Evolutionary conservation across 2,113 vertebrate species (phyloP), one percentile per base, ranked within the genome.

Genomic region (Orthonyx spaldingii): DNA sequence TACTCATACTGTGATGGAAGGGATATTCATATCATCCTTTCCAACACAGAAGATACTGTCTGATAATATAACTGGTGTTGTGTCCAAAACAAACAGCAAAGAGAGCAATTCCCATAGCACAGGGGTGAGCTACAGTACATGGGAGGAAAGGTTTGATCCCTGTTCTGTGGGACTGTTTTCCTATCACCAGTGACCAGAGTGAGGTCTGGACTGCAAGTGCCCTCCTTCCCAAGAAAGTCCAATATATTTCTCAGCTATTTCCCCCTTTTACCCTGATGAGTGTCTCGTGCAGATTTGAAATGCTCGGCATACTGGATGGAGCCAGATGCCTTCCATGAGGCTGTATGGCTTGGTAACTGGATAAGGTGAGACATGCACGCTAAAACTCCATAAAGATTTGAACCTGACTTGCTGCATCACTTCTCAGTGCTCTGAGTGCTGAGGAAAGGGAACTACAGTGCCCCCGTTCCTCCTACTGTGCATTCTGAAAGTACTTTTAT

Each of bases 391-490:
- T 21, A 55, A 93, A 46, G 35, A 22, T 60, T 88, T 76, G 49
- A 75, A 68, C 15, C 27, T 75, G 52, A 63, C 32, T 81, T 55
- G 6, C 27, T 75, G 33, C 10, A 7, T 63, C 27, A 8, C 8
- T 87, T 74, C 24, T 68, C 3, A 0, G 15, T 84, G 56, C 17
- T 81, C 28, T 59, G 46, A 70, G 28, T 74, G 23, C 33, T 50
- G 18, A 84, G 47, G 16, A 33, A 63, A 78, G 47, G 56, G 33
- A 87, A 3, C 30, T 74, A 3, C 46, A 35, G 21, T 46, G 18
- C 18, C 9, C 4, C 6, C 1, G 21, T 47, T 33, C 22, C 30
- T 79, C 53, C 23, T 68, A 3, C 21, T 0, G 0, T 39, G 23
- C 11, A 37, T 9, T 76, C 30, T 41, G 47, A 50, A 26, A 47